These are phyloP conservation scores for Conchocele bisecta DNA, from an alignment of 2,888 invertebrate species.

Conservation along the genomic window DNA sequence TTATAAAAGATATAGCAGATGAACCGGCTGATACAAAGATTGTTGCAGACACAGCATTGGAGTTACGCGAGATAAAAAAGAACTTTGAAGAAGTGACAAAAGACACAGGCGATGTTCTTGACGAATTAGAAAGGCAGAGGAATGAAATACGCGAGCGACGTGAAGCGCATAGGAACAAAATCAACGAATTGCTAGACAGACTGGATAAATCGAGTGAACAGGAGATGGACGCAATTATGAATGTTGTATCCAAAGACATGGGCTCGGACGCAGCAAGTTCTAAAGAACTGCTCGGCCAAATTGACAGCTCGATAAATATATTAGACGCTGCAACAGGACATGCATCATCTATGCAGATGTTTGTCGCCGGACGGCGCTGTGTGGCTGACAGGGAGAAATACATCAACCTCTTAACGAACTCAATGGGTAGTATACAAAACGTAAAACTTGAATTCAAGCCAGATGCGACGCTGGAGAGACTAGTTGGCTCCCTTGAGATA, in stretches of 20 bases:
- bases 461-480: conserved; percentile 50
- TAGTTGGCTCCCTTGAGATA: conserved; percentile 46
- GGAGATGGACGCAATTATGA: conserved; percentile 54
- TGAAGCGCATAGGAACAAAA: conserved; percentile 40
- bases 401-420: conserved; percentile 44
- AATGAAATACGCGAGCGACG: conserved; percentile 52
- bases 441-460: conserved; percentile 52
- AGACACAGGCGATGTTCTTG: conserved; percentile 49
- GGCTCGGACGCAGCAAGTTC: conserved; percentile 50
- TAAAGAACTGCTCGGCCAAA: conserved; percentile 41
- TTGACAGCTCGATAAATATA: conserved; percentile 50
- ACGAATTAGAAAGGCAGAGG: conserved; percentile 43
- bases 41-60: conserved; percentile 53
- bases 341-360: conserved; percentile 50
- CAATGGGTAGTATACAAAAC: conserved; percentile 57
- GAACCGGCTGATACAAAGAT: conserved; percentile 46
- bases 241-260: conserved; percentile 49
- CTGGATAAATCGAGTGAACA: conserved; percentile 49
- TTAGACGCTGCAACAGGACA: conserved; percentile 49
- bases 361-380: conserved; percentile 53
- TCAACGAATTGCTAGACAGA: conserved; percentile 48
- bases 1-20: conserved; percentile 55
- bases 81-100: conserved; percentile 54
- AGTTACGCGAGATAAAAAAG: conserved; percentile 43
- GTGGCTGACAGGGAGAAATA: conserved; percentile 51